These are phyloP conservation scores for Verasper variegatus DNA, from an alignment of 2,113 vertebrate species.

Conservation along the genomic window DNA sequence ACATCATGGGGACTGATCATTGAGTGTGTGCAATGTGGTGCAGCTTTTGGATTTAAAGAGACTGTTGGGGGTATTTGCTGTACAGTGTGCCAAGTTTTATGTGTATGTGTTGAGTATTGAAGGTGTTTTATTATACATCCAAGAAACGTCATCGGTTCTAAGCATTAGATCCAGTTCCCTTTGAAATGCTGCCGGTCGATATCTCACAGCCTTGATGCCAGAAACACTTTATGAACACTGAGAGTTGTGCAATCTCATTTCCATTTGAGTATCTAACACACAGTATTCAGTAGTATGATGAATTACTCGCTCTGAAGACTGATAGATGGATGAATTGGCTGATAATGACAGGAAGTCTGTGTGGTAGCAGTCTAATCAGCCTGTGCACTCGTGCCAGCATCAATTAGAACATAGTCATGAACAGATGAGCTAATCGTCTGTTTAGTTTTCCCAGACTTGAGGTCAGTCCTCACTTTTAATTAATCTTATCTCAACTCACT, in stretches of 20 bases:
- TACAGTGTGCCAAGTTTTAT: no score
- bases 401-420: slow-evolving; percentile 38
- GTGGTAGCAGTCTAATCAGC: slow-evolving; percentile 38
- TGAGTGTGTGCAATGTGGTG: no score
- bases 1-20: no score
- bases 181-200: slow-evolving; percentile 8
- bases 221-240: slow-evolving; percentile 1
- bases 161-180: neutral
- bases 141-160: neutral
- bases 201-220: neutral
- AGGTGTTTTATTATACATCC: neutral
- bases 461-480: slow-evolving; percentile 12
- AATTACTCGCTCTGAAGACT: slow-evolving; percentile 10
- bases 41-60: no score
- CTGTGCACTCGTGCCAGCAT: slow-evolving; percentile 27
- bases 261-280: slow-evolving; percentile 8
- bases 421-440: slow-evolving; percentile 33
- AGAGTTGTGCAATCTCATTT: slow-evolving; percentile 6
- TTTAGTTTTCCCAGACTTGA: neutral
- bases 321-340: slow-evolving; percentile 5
- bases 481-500: slow-evolving; percentile 22
- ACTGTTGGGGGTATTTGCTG: no score
- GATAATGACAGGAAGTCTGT: slow-evolving; percentile 25
- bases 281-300: neutral
- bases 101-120: neutral